These are phyloP conservation scores for Hemibagrus guttatus DNA, from an alignment of 2,797 vertebrate species.

Conservation along the genomic window DNA sequence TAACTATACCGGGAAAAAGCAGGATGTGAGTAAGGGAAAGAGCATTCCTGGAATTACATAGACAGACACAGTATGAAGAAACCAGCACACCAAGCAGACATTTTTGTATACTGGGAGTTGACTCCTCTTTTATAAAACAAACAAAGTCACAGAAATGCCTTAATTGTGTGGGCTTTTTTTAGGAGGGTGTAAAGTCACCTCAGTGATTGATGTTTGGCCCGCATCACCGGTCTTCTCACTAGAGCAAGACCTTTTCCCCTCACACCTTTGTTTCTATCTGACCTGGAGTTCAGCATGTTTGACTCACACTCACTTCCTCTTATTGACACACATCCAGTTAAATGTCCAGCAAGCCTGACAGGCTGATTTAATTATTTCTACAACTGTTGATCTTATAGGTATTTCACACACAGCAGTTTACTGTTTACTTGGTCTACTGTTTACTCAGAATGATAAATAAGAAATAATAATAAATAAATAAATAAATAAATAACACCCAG, in stretches of 20 bases:
- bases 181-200: background rate
- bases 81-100: background rate
- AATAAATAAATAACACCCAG: no score
- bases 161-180: background rate
- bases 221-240: background rate
- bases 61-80: background rate
- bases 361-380: no score
- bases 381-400: no score
- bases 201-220: background rate
- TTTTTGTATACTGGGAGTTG: background rate
- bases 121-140: background rate
- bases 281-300: constrained; percentile 12
- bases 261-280: background rate
- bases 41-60: background rate
- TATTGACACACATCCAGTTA: background rate
- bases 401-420: no score
- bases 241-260: background rate
- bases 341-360: background rate
- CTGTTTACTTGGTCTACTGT: no score
- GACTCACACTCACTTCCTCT: constrained; percentile 9
- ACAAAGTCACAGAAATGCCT: background rate
- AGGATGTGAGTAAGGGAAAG: background rate
- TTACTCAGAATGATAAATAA: no score
- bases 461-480: no score
- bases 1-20: background rate